Evolutionary conservation across 2,113 vertebrate species (phyloP).

Genomic region (Pipa parva): DNA sequence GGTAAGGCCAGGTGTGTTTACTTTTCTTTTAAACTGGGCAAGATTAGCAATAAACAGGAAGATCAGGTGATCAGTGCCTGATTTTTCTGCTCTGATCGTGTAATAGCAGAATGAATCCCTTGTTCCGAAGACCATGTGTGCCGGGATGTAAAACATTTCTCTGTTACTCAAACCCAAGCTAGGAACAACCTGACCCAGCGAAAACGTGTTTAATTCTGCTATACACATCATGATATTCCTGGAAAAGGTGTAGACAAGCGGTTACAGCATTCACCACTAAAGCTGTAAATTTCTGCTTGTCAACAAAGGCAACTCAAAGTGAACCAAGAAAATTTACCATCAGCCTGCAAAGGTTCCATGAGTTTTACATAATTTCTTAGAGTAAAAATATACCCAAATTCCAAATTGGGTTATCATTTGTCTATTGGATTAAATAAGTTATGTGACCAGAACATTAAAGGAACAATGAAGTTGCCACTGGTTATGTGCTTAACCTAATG

Average conservation of each 20-base stretch:
- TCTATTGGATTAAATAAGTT: background rate
- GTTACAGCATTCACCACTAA: constrained; percentile 19
- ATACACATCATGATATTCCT: constrained; percentile 24
- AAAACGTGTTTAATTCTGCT: constrained; percentile 11
- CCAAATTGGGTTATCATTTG: background rate
- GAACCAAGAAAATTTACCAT: constrained; percentile 1
- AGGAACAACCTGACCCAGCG: constrained; percentile 37
- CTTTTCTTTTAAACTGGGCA: constrained; percentile 1
- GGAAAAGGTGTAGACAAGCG: constrained; percentile 28
- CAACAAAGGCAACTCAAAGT: constrained; percentile 3
- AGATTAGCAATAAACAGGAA: constrained; percentile 51
- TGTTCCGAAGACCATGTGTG: constrained; percentile 47
- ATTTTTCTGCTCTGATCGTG: background rate
- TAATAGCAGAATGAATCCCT: constrained; percentile 54
- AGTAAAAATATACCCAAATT: background rate
- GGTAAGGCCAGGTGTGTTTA: constrained; percentile 42
- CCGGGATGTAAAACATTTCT: constrained; percentile 36
- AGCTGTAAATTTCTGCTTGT: background rate
- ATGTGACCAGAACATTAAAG: background rate
- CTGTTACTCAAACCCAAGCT: constrained; percentile 14
- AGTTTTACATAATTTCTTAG: constrained; percentile 3
- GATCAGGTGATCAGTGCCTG: constrained; percentile 43
- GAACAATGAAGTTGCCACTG: no score
- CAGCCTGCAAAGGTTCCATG: background rate
- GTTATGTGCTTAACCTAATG: no score